Conservation (phyloP, 64 coral and sea anemone genomes). For the Cladopsammia gracilis region DNA sequence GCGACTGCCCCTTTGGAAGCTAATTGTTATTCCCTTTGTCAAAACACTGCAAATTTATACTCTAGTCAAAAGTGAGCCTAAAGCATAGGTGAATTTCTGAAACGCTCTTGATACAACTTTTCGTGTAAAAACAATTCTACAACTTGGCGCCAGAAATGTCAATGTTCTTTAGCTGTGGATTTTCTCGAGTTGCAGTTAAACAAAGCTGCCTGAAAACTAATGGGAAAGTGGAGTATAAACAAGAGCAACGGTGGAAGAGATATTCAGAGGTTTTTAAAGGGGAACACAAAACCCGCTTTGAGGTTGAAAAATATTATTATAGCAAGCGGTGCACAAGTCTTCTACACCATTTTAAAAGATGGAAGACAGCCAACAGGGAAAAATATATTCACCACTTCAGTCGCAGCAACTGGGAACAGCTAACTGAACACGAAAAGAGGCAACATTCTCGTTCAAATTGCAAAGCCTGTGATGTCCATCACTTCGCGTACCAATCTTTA, state of each 20-base stretch:
- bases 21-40: no score
- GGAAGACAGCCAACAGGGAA: neutral
- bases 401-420: slow-evolving; percentile 6
- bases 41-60: no score
- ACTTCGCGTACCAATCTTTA: neutral
- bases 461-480: slow-evolving; percentile 19
- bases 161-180: neutral
- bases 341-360: slow-evolving; percentile 19
- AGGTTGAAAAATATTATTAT: slow-evolving; percentile 1
- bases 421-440: slow-evolving; percentile 8
- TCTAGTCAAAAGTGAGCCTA: neutral
- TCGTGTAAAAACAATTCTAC: neutral
- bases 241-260: neutral
- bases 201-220: neutral
- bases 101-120: no score
- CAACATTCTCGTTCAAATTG: slow-evolving; percentile 7
- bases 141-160: neutral
- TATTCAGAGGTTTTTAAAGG: slow-evolving; percentile 8
- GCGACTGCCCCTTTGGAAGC: neutral
- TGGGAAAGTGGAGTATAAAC: slow-evolving; percentile 32
- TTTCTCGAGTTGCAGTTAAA: neutral
- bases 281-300: slow-evolving; percentile 2
- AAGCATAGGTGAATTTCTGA: neutral
- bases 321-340: neutral
- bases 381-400: neutral